Evolutionary conservation across 2,797 vertebrate genomes (phyloP).

Genomic region (Hydrophis major): DNA sequence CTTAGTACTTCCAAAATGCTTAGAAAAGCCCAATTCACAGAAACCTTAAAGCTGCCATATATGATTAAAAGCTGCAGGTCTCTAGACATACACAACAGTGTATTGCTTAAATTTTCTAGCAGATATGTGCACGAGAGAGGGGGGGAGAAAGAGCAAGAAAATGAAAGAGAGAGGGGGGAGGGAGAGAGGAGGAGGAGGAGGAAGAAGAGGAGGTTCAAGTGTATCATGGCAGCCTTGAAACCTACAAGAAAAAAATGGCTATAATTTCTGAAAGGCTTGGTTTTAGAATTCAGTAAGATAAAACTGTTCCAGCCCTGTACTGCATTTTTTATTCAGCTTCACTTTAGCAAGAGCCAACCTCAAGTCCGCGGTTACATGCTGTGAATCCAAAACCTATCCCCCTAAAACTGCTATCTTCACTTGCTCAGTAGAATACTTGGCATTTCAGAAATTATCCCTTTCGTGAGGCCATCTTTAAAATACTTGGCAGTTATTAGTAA

Average conservation of each 20-base stretch:
- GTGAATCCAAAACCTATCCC: neutral
- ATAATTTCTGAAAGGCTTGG: neutral
- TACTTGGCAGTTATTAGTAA: neutral
- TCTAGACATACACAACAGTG: neutral
- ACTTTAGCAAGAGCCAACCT: neutral
- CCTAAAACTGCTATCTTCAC: neutral
- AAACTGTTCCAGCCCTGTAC: neutral
- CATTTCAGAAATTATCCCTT: neutral
- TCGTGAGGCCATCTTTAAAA: neutral
- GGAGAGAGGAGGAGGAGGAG: neutral
- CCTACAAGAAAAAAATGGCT: neutral
- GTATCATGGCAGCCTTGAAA: neutral
- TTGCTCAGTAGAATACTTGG: neutral
- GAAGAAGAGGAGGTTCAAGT: neutral
- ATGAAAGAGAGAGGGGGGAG: fast-evolving
- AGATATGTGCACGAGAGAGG: neutral
- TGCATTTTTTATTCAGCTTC: neutral
- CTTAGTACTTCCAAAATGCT: neutral
- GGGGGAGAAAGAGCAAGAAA: neutral
- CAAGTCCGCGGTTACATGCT: neutral
- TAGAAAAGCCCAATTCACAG: neutral
- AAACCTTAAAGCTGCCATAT: neutral
- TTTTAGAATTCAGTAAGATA: neutral
- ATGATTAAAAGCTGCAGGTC: neutral
- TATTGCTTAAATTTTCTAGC: neutral